A percentile compares a stretch with the other conserved stretches of the same genome.
Conservation (phyloP, 2,797 vertebrate species). For the Notolepis coatsorum region DNA sequence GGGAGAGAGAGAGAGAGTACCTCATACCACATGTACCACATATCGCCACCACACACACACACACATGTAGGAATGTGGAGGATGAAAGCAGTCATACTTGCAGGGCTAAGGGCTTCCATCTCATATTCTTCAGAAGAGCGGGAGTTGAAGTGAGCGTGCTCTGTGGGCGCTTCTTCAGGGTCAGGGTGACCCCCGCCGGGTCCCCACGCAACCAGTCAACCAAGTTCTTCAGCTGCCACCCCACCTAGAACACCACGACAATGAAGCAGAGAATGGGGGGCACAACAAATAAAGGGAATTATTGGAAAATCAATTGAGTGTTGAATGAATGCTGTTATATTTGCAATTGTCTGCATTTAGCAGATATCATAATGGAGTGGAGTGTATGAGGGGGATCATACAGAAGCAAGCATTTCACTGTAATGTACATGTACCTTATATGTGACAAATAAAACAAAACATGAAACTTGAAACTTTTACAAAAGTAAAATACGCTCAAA, state of each 20-base stretch:
- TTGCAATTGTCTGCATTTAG: too few species aligned
- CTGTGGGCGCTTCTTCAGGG: conserved; percentile 92
- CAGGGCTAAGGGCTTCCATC: conserved; percentile 92
- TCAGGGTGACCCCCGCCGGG: conserved; percentile 90
- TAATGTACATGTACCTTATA: too few species aligned
- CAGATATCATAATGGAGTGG: too few species aligned
- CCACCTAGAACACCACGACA: conserved; percentile 79
- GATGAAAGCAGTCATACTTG: conserved; percentile 77
- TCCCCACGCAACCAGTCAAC: conserved; percentile 91
- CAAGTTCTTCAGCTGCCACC: conserved; percentile 94
- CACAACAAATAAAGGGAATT: too few species aligned
- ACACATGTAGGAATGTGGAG: conserved; percentile 1
- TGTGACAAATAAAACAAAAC: too few species aligned
- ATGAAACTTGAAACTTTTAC: too few species aligned
- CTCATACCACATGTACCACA: too few species aligned
- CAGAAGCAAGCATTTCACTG: too few species aligned
- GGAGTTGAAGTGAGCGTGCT: conserved; percentile 92
- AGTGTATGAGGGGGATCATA: too few species aligned
- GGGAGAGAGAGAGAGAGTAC: neutral
- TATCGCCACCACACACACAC: conserved; percentile 9
- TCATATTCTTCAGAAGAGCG: conserved; percentile 92
- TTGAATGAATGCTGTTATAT: too few species aligned
- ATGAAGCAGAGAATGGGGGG: neutral
- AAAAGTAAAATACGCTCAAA: too few species aligned
- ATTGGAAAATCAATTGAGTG: too few species aligned